These are phyloP conservation scores for Microcebus murinus DNA, from an alignment of 2,113 vertebrate species.

Conservation along the genomic window DNA sequence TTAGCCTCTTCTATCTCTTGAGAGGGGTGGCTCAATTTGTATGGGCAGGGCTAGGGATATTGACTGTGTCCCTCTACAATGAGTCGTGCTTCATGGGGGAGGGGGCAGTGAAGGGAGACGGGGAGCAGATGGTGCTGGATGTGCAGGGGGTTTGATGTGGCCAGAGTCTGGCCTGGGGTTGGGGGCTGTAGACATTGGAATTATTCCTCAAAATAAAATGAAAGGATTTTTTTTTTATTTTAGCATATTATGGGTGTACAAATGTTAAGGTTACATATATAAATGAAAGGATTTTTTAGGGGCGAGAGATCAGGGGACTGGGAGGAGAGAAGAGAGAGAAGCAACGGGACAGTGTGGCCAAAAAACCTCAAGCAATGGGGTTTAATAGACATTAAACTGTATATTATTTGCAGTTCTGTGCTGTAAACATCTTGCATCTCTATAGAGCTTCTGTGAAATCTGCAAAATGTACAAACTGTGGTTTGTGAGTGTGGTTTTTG, in stretches of 20 bases:
- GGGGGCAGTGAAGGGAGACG: not conserved
- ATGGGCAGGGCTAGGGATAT: not conserved
- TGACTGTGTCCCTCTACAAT: not conserved
- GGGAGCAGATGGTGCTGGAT: not conserved
- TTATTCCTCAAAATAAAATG: constrained; percentile 14
- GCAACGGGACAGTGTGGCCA: not conserved
- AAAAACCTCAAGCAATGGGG: not conserved
- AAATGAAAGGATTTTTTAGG: not conserved
- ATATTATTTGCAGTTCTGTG: not conserved
- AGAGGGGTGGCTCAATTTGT: not conserved
- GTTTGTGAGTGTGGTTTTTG: not conserved
- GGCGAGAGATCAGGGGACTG: not conserved
- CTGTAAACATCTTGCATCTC: not conserved
- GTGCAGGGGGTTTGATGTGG: not conserved
- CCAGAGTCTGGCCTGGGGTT: not conserved
- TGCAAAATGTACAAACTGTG: not conserved
- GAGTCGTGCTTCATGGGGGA: rapidly evolving
- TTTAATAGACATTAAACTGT: not conserved
- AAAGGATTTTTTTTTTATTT: not conserved
- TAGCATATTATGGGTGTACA: no score
- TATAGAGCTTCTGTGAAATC: not conserved
- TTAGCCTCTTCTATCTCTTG: not conserved
- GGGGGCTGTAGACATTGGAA: not conserved
- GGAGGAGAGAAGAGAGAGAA: not conserved
- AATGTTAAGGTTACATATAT: no score